Percentiles rank a stretch among this genome's conserved stretches.
Evolutionary conservation across 2,797 vertebrate genomes (phyloP).

Genomic region (Pseudopleuronectes americanus): DNA sequence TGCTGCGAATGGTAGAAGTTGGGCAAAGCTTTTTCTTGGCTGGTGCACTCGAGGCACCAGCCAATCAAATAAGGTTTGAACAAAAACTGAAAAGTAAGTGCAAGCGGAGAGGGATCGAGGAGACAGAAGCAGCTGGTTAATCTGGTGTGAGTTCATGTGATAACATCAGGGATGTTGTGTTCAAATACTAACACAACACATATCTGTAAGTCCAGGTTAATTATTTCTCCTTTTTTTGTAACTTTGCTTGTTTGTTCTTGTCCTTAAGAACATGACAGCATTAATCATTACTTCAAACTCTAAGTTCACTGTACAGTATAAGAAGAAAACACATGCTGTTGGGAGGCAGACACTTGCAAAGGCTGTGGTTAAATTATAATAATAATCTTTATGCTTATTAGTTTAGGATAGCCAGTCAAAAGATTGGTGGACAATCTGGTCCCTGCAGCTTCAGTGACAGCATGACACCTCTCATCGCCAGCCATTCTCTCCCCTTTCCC

Average conservation of each 20-base stretch:
- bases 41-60: too few relatives aligned
- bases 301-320: not conserved
- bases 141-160: too few relatives aligned
- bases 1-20: too few relatives aligned
- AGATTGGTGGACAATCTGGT: slow-evolving; percentile 13
- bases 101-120: too few relatives aligned
- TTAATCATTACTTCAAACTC: not conserved
- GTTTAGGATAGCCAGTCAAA: slow-evolving; percentile 27
- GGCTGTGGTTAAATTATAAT: slow-evolving; percentile 10
- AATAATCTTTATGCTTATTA: slow-evolving; percentile 26
- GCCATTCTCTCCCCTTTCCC: slow-evolving; percentile 30
- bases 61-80: too few relatives aligned
- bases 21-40: too few relatives aligned
- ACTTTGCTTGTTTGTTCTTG: not conserved
- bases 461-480: slow-evolving; percentile 35
- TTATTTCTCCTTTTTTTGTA: not conserved
- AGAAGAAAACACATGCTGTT: not conserved
- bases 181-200: too few relatives aligned
- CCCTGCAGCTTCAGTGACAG: slow-evolving; percentile 24
- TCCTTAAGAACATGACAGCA: not conserved
- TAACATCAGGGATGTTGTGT: too few relatives aligned
- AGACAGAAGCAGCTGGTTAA: too few relatives aligned
- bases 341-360: slow-evolving; percentile 1
- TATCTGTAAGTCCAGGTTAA: too few relatives aligned
- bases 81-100: too few relatives aligned